A percentile compares a stretch with the other conserved stretches of the same genome.
Evolutionary conservation across 2,888 invertebrate genomes (phyloP).

Genomic region (Athalia circularis): DNA sequence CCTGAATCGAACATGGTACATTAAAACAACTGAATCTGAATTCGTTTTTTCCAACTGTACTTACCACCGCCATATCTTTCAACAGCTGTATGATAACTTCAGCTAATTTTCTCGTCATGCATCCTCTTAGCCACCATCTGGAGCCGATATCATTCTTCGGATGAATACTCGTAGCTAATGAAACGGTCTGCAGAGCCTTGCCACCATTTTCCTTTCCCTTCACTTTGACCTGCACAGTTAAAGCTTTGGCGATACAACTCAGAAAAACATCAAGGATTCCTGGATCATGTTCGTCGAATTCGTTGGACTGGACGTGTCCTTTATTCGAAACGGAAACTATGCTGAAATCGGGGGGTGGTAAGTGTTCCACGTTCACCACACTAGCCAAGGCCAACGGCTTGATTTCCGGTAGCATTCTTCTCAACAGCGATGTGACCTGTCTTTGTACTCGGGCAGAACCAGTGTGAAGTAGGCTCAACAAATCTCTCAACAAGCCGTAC

Average conservation of each 20-base stretch:
- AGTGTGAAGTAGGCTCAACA: slow-evolving; percentile 91
- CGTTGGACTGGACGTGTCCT: slow-evolving; percentile 70
- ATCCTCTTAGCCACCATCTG: slow-evolving; percentile 92
- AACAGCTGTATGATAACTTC: slow-evolving; percentile 91
- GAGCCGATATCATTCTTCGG: slow-evolving; percentile 77
- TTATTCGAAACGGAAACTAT: slow-evolving; percentile 80
- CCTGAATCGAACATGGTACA: slow-evolving; percentile 76
- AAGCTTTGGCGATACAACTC: slow-evolving; percentile 92
- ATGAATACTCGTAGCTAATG: slow-evolving; percentile 79
- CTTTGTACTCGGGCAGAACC: slow-evolving; percentile 96
- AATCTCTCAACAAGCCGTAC: slow-evolving; percentile 87
- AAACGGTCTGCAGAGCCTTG: slow-evolving; percentile 75
- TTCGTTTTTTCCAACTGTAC: slow-evolving; percentile 58
- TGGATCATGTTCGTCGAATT: slow-evolving; percentile 77
- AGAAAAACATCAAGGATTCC: slow-evolving; percentile 93
- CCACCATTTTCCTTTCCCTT: slow-evolving; percentile 78
- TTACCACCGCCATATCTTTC: slow-evolving; percentile 94
- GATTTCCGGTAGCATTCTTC: slow-evolving; percentile 93
- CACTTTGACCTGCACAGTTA: slow-evolving; percentile 92
- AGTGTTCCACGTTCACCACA: slow-evolving; percentile 82
- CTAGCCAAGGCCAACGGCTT: slow-evolving; percentile 88
- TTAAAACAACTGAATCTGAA: neutral
- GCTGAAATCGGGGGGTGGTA: slow-evolving; percentile 87
- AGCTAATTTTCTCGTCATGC: slow-evolving; percentile 89
- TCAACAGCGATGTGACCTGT: slow-evolving; percentile 90